A percentile compares a stretch with the other conserved stretches of the same genome.
phyloP scores from a whole-genome alignment of 2,888 invertebrate species.

The Limnephilus lunatus region DNA sequence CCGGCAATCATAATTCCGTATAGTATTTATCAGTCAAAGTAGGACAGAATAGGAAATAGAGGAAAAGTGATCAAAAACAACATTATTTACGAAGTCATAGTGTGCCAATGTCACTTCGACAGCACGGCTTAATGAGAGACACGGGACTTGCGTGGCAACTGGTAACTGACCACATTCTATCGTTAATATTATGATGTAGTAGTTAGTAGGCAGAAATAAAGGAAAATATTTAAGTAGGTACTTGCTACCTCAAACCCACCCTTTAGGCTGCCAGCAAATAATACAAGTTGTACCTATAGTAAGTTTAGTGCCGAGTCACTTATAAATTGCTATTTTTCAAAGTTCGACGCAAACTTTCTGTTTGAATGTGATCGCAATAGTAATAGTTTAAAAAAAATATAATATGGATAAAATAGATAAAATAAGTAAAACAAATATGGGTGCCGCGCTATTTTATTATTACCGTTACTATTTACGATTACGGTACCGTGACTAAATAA shows the following conservation, averaged over 20 bases:
- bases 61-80: not conserved
- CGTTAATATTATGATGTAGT: not conserved
- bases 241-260: not conserved
- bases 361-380: not conserved
- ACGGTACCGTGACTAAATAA: too few species aligned
- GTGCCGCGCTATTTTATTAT: too few species aligned
- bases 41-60: not conserved
- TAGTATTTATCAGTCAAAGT: not conserved
- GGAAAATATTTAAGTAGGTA: not conserved
- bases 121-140: not conserved
- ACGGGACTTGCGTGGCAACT: not conserved
- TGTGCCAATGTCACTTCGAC: not conserved
- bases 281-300: not conserved
- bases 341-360: not conserved
- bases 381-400: too few species aligned
- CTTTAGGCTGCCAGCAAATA: not conserved
- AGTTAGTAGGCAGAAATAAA: not conserved
- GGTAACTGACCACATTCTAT: not conserved
- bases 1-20: not conserved
- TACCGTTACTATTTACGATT: too few species aligned
- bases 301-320: not conserved
- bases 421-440: too few species aligned
- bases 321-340: not conserved
- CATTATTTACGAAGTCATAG: not conserved
- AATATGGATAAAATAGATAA: too few species aligned